Evolutionary conservation across 2,797 vertebrate species (phyloP).

Genomic region (Pangasius larnaudii): DNA sequence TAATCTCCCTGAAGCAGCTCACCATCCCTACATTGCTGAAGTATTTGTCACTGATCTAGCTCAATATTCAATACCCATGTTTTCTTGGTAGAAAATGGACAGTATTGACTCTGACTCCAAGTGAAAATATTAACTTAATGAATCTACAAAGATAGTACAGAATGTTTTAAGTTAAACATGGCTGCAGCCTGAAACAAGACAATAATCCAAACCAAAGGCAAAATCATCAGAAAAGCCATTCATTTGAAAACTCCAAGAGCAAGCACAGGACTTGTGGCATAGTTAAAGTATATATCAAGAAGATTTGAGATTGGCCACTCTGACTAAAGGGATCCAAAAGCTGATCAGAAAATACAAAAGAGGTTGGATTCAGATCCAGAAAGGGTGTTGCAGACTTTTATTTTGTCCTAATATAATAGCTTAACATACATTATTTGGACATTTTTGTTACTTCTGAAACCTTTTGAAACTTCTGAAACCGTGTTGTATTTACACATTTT

Average conservation of each 20-base stretch:
- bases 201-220: not conserved
- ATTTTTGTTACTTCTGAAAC: not conserved
- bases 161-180: not conserved
- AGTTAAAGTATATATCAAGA: not conserved
- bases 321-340: not conserved
- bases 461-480: not conserved
- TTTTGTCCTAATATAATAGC: not conserved
- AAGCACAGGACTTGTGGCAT: not conserved
- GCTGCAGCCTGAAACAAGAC: not conserved
- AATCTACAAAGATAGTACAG: not conserved
- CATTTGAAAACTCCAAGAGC: not conserved
- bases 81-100: not conserved
- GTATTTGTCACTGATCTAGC: not conserved
- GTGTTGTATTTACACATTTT: not conserved
- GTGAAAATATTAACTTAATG: too few relatives aligned
- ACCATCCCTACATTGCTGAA: not conserved
- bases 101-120: not conserved
- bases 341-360: not conserved
- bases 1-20: slow-evolving; percentile 15
- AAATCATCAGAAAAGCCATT: not conserved
- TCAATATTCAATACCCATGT: not conserved
- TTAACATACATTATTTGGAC: not conserved
- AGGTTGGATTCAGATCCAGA: not conserved
- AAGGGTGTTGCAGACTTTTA: not conserved
- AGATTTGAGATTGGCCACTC: not conserved